Evolutionary conservation across 2,888 invertebrate genomes (phyloP).

Genomic region (Idaea dimidiata): DNA sequence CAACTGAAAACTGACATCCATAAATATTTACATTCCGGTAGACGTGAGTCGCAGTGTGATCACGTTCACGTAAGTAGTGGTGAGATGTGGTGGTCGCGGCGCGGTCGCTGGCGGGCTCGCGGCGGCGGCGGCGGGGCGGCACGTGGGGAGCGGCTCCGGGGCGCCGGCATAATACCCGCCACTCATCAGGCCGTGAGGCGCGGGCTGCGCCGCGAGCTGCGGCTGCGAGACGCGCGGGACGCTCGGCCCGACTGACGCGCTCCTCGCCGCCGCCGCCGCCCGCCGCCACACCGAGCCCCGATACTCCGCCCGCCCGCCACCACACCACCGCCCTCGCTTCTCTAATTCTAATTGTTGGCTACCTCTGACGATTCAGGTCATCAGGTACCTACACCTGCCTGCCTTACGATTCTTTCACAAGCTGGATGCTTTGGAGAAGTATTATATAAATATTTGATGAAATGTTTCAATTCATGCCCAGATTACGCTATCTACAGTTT

Average conservation of each 20-base stretch:
- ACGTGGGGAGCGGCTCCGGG: constrained; percentile 59
- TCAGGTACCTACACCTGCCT: constrained; percentile 57
- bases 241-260: constrained; percentile 39
- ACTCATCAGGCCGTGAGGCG: constrained; percentile 40
- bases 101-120: constrained; percentile 54
- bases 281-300: constrained; percentile 26
- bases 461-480: constrained; percentile 52
- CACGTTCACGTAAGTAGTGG: constrained; percentile 41
- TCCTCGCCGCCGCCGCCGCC: constrained; percentile 38
- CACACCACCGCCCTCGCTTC: constrained; percentile 41
- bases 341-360: constrained; percentile 72
- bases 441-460: constrained; percentile 63
- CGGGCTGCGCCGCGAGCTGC: constrained; percentile 31
- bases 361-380: constrained; percentile 72
- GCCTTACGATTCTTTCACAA: constrained; percentile 58
- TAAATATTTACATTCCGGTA: constrained; percentile 79
- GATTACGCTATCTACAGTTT: constrained; percentile 48
- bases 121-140: constrained; percentile 60
- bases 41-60: constrained; percentile 60
- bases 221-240: constrained; percentile 46
- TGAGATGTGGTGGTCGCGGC: constrained; percentile 46
- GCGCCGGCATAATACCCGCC: constrained; percentile 70
- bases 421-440: constrained; percentile 36
- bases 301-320: constrained; percentile 34
- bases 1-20: constrained; percentile 80